These are phyloP conservation scores for Drosophila sordidapex DNA, from an alignment of 2,888 invertebrate genomes.

Conservation along the genomic window DNA sequence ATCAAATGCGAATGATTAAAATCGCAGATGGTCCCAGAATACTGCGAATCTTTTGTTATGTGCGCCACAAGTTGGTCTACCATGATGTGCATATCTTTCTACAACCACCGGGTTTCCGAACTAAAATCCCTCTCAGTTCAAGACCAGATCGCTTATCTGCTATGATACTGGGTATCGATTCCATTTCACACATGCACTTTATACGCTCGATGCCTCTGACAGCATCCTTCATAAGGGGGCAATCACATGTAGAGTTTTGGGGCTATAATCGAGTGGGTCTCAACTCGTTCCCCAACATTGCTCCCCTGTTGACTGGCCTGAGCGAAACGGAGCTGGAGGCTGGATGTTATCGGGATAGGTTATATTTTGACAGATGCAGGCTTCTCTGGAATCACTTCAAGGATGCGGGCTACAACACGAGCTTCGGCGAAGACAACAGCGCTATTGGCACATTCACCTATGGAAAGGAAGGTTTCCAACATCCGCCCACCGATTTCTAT, in stretches of 20 bases:
- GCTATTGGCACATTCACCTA: constrained; percentile 13
- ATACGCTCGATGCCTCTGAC: constrained; percentile 92
- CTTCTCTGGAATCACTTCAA: constrained; percentile 92
- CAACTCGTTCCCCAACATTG: constrained; percentile 95
- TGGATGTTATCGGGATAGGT: constrained; percentile 87
- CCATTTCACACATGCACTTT: constrained; percentile 92
- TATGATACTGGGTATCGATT: constrained; percentile 92
- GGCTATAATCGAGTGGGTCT: constrained; percentile 97
- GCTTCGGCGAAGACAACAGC: constrained; percentile 63
- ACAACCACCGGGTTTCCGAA: neutral
- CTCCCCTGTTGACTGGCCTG: constrained; percentile 91
- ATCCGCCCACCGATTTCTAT: constrained; percentile 16
- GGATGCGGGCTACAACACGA: constrained; percentile 89
- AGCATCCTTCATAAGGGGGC: constrained; percentile 85
- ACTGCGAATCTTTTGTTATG: constrained; percentile 6
- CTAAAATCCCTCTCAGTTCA: too few relatives aligned
- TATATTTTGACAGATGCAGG: constrained; percentile 90
- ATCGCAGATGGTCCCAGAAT: neutral
- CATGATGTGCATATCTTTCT: constrained; percentile 37
- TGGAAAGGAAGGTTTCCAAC: neutral
- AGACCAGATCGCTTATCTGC: constrained; percentile 86
- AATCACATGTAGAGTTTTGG: constrained; percentile 88
- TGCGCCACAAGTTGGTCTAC: neutral
- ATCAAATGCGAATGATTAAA: neutral
- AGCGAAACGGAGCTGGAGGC: constrained; percentile 87